Base-by-base conservation (phyloP, 2,113 vertebrate species). In the Cyprinodon brontotheroides region DNA sequence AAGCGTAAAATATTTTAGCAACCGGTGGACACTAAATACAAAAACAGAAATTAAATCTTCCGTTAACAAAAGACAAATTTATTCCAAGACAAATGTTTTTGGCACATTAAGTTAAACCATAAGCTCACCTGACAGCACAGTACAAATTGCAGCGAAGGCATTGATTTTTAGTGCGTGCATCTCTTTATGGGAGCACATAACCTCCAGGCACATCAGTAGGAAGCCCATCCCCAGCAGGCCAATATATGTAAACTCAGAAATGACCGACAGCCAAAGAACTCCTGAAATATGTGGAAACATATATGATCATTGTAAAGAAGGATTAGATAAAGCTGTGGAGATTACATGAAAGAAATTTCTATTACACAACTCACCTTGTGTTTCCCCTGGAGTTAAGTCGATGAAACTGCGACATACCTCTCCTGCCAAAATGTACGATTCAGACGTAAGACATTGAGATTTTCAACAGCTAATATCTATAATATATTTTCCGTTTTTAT, bases 391-490 rank as follows among this genome's bases (percentile, higher is more conserved):
- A 17, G 93, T 95, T 79, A 96, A 84, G 6, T 96, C 94, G 6
- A 95, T 93, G 70, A 96, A 96, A 63, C 95, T 95, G n/a, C 95
- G 94, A 78, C 95, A 96, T 73, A 91, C 90, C 83, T 96, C 95
- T n/a, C 92, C 94, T 96, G 77, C n/a, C 60, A 68, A 81, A 66
- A 84, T 11, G 17, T 4, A 59, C 60, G 8, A 53, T 40, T n/a
- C 63, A 63, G 41, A 17, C 20, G 22, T 8, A 64, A 64, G 15
- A 45, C 12, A 22, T 39, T 4, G 57, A 64, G 29, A 57, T 57
- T 20, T 57, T 57, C 9, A 1, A 57, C 7, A 57, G 5, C 50
- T n/a, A 57, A n/a, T 20, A 57, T n/a, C 29, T 29, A 29, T 29
- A 29, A 29, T 29, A 29, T 29, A 29, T 29, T 29, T 29, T 29